A percentile compares a stretch with the other conserved stretches of the same genome.
These are phyloP conservation scores for Syndactyla subalaris DNA, from an alignment of 2,797 vertebrate species.

Conservation along the genomic window DNA sequence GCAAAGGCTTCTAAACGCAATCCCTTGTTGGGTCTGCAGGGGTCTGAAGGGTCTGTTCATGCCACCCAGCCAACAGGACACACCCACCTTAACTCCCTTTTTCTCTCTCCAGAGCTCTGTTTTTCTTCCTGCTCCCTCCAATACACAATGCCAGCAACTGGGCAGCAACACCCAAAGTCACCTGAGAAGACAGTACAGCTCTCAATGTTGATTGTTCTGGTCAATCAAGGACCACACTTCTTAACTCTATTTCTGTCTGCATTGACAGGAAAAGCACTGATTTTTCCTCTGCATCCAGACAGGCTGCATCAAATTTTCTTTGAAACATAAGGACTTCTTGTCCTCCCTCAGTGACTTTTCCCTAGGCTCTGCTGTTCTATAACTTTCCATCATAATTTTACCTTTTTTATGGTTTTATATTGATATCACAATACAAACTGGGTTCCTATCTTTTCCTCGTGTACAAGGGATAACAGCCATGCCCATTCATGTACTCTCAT, in stretches of 20 bases:
- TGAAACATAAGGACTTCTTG: background rate
- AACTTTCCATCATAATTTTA: background rate
- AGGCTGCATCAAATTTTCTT: background rate
- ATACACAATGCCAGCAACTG: background rate
- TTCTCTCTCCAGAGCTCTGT: background rate
- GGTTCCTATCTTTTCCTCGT: background rate
- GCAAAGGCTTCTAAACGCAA: background rate
- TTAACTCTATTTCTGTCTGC: background rate
- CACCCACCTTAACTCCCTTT: background rate
- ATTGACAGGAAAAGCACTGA: background rate
- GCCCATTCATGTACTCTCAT: background rate
- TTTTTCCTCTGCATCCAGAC: background rate
- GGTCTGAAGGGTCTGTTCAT: background rate
- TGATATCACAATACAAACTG: background rate
- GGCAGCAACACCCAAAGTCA: background rate
- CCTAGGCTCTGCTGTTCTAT: background rate
- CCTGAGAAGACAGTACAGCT: background rate
- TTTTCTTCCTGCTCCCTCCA: background rate
- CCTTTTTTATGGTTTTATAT: background rate
- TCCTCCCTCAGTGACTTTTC: background rate
- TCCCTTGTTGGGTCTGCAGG: rapidly evolving
- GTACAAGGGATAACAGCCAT: background rate
- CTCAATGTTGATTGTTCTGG: background rate
- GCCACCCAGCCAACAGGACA: background rate
- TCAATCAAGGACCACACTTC: background rate